Conservation (phyloP, 2,113 vertebrate species). For the Tetrax tetrax region DNA sequence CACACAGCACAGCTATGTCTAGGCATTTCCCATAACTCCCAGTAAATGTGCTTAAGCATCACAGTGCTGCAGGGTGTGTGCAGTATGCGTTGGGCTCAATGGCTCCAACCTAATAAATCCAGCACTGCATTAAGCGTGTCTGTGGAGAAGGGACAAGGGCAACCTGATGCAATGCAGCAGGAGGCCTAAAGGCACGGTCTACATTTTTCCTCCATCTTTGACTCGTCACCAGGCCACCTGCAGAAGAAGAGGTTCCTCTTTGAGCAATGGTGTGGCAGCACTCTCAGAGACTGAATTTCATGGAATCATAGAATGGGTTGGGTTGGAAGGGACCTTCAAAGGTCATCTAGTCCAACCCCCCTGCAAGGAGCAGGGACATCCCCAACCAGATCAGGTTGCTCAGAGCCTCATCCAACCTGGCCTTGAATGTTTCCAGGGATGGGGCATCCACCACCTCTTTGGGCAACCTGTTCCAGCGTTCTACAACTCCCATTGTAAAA, state of each 20-base stretch:
- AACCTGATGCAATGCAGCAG: not conserved
- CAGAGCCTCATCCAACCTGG: too few relatives aligned
- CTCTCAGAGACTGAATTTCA: not conserved
- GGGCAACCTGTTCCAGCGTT: too few relatives aligned
- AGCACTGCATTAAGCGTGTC: rapidly evolving
- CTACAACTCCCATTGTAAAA: too few relatives aligned
- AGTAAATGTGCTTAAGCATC: not conserved
- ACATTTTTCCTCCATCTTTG: not conserved
- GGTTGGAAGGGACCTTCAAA: too few relatives aligned
- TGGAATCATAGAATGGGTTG: too few relatives aligned
- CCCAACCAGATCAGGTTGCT: too few relatives aligned
- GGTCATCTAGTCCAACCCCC: too few relatives aligned
- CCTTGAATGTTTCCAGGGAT: too few relatives aligned
- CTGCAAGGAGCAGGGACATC: too few relatives aligned
- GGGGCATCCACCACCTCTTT: too few relatives aligned
- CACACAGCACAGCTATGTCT: not conserved
- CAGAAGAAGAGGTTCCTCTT: not conserved
- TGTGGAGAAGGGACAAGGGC: not conserved
- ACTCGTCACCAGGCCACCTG: not conserved
- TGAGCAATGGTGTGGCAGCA: not conserved
- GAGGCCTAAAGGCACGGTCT: not conserved
- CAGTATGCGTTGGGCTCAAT: not conserved
- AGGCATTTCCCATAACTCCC: not conserved
- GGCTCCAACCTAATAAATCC: not conserved
- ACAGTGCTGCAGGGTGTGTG: not conserved